Base-by-base conservation (phyloP, 2,888 invertebrate species). In the Andrena minutula region DNA sequence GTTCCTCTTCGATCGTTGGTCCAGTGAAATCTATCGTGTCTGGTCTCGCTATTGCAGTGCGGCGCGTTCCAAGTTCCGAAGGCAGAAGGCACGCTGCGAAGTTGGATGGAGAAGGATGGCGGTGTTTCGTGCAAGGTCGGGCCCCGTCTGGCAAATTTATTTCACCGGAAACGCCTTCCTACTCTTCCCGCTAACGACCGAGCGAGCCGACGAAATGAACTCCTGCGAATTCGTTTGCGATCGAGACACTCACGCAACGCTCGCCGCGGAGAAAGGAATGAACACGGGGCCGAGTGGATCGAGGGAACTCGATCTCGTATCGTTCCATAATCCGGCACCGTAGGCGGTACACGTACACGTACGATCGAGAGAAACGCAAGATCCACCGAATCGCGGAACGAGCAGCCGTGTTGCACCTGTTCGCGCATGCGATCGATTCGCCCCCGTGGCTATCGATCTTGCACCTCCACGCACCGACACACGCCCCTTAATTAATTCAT, bases 251-350 rank as follows among this genome's bases (percentile, higher is more conserved):
- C 56, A 88, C 88, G 88, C 86, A 86, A 84, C 76, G 75, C 64
- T 72, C 53, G 53, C 56, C 69, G 69, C 70, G 75, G 80, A 78
- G 84, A 84, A 69, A 77, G 69, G 60, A 75, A 61, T 41, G 77
- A 72, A 64, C 65, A 68, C 51, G 74, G 66, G 56, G 77, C 65
- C 16, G 56, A 69, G 68, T 64, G 77, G 82, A 84, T 78, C 71
- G 78, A 69, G 72, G 61, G 81, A 85, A 80, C 87, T 87, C 87
- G 88, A 88, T 88, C 88, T 85, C 85, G 82, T 87, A 86, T 88
- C 89, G 89, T 85, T 86, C 84, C 82, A 87, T 86, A 85, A 88
- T 85, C 82, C 81, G 75, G 86, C 89, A 88, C 88, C 88, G 89
- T 89, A 89, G 88, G 89, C 89, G 88, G 88, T 88, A 84, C 73